Evolutionary conservation across 2,888 invertebrate genomes (phyloP).

Genomic region (Epirrhoe alternata): DNA sequence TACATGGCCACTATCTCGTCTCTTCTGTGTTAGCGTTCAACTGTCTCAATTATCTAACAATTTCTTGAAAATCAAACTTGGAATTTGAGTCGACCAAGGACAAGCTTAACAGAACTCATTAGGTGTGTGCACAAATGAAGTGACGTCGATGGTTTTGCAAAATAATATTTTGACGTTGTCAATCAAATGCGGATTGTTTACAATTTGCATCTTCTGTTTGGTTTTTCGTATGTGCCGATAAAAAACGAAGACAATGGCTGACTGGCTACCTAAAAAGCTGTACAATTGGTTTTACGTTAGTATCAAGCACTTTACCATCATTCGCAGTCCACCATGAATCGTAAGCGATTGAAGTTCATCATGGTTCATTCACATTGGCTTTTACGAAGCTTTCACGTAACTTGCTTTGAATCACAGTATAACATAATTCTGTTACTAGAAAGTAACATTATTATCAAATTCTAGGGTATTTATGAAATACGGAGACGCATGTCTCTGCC

Average conservation of each 20-base stretch:
- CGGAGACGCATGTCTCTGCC: slow-evolving; percentile 88
- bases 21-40: slow-evolving; percentile 36
- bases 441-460: slow-evolving; percentile 74
- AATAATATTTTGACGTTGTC: slow-evolving; percentile 24
- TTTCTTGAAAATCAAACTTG: slow-evolving; percentile 30
- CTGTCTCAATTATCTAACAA: slow-evolving; percentile 31
- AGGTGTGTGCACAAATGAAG: slow-evolving; percentile 22
- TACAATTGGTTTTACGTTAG: slow-evolving; percentile 60
- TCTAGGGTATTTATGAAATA: slow-evolving; percentile 89
- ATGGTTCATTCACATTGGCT: slow-evolving; percentile 46
- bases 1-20: slow-evolving; percentile 57
- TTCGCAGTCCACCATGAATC: slow-evolving; percentile 38
- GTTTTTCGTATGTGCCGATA: slow-evolving; percentile 13
- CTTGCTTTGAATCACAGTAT: slow-evolving; percentile 45
- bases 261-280: slow-evolving; percentile 63
- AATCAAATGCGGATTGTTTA: slow-evolving; percentile 30
- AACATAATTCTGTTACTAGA: slow-evolving; percentile 48
- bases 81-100: slow-evolving; percentile 40
- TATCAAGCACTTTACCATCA: slow-evolving; percentile 41
- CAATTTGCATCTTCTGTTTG: slow-evolving; percentile 20
- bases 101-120: slow-evolving; percentile 41
- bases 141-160: slow-evolving; percentile 23
- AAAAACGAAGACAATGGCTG: slow-evolving; percentile 56
- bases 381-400: slow-evolving; percentile 42
- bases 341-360: slow-evolving; percentile 30